These are phyloP conservation scores for Patella caerulea DNA, from an alignment of 2,888 invertebrate species.

Conservation along the genomic window DNA sequence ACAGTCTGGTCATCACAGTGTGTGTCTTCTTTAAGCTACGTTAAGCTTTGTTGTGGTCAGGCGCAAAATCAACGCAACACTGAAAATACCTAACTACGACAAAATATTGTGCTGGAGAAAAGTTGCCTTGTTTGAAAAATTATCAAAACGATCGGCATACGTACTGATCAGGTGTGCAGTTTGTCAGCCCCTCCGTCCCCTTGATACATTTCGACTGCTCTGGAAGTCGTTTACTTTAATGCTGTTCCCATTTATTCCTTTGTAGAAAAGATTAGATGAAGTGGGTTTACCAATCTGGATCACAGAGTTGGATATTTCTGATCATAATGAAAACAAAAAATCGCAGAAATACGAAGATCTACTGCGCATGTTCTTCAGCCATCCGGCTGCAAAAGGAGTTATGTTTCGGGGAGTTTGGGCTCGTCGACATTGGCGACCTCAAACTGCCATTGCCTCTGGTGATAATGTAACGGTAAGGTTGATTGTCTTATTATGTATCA, in stretches of 20 bases:
- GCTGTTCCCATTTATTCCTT: neutral
- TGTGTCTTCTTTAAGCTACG: no score
- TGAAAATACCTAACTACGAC: no score
- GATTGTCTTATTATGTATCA: neutral
- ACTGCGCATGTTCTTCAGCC: constrained; percentile 20
- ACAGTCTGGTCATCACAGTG: no score
- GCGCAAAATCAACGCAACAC: no score
- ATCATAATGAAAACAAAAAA: constrained; percentile 10
- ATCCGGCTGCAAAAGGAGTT: neutral
- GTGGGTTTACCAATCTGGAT: constrained; percentile 39
- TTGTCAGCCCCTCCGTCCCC: no score
- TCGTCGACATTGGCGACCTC: constrained; percentile 1
- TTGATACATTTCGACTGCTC: no score
- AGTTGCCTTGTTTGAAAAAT: no score
- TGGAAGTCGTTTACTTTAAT: no score
- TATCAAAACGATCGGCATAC: no score
- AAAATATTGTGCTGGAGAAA: no score
- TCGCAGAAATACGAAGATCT: constrained; percentile 26
- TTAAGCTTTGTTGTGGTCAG: no score
- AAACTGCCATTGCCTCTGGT: constrained; percentile 5
- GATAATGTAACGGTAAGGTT: neutral
- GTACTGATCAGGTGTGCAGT: no score
- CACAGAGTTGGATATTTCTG: constrained; percentile 36
- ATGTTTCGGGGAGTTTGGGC: neutral
- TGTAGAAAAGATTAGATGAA: constrained; percentile 36